Conservation (phyloP, 2,888 invertebrate species). For the Opisthograptis luteolata region DNA sequence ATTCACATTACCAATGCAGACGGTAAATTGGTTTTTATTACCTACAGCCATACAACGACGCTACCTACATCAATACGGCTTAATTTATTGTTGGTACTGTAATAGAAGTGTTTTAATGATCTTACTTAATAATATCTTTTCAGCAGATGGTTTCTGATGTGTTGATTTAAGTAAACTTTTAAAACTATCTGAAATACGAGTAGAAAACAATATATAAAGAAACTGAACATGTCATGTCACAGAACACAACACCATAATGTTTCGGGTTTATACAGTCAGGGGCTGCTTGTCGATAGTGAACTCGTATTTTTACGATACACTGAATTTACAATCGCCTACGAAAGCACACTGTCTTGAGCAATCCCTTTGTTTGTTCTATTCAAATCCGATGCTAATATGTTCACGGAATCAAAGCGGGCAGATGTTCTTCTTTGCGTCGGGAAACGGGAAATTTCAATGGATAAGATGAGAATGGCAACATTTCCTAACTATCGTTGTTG, state of each 20-base stretch:
- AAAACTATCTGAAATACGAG: no score
- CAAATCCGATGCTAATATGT: conserved; percentile 83
- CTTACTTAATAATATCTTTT: no score
- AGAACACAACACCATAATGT: conserved; percentile 14
- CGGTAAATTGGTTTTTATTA: conserved; percentile 12
- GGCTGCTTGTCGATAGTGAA: conserved; percentile 34
- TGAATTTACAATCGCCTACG: conserved; percentile 82
- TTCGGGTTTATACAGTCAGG: conserved; percentile 36
- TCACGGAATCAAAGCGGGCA: conserved; percentile 79
- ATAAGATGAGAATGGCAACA: conserved; percentile 61
- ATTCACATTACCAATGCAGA: conserved; percentile 18
- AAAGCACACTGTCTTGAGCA: conserved; percentile 80
- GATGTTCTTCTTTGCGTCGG: conserved; percentile 73
- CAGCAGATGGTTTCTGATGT: no score
- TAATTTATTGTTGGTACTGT: no score
- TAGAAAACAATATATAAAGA: background rate
- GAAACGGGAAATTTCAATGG: conserved; percentile 70
- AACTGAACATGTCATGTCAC: conserved; percentile 3
- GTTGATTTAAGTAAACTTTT: no score
- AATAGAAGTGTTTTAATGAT: no score
- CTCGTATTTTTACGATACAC: conserved; percentile 76
- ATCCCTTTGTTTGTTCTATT: conserved; percentile 84
- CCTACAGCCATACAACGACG: background rate
- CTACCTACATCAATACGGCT: no score
- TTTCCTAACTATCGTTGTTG: conserved; percentile 47